Base-by-base conservation (phyloP, 2,113 vertebrate genomes). In the Peromyscus californicus region DNA sequence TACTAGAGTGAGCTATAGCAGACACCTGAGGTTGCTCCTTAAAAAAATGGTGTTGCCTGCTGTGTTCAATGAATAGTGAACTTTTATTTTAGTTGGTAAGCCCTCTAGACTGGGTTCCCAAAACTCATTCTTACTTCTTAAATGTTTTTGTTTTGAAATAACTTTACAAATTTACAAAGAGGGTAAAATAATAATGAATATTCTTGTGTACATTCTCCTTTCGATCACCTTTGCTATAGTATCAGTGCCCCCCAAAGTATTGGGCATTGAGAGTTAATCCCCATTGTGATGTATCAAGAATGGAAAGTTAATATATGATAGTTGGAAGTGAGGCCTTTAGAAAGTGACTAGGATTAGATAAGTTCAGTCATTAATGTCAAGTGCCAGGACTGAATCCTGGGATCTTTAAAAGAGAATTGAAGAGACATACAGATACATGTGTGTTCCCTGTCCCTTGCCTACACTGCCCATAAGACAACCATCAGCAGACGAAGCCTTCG, bases 91-190 rank as follows among this genome's bases (percentile, higher is more conserved):
- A 84, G 48, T 63, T 26, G 57, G 74, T 8, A 90, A 87, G 11
- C 21, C 51, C 9, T 72, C 13, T 67, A 4, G 17, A 82, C 70
- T 87, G 36, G 16, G n/a, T 78, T 80, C 67, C 42, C 51, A 13
- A 72, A 91, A 65, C 11, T 85, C 36, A 82, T 87, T n/a, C 21
- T 63, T 74, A 63, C 86, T 59, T 54, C 74, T 89, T 70, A 26
- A 26, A 39, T 72, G 29, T 31, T 61, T 70, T 70, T 26, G 59
- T 75, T 96, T 76, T 93, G 13, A 48, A 91, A 7, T 78, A 78
- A 57, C 94, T 97, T 70, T 42, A 29, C 61, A 92, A 84, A 76
- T 85, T 86, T 69, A 70, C 8, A 80, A 33, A 95, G 87, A 80
- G 45, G 17, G 48, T 87, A 2, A 24, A 75, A 36, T 26, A 86